Percentiles rank a stretch among this genome's conserved stretches.
phyloP scores from a whole-genome alignment of 92 coral and sea anemone species.

The Actinostola sp. region DNA sequence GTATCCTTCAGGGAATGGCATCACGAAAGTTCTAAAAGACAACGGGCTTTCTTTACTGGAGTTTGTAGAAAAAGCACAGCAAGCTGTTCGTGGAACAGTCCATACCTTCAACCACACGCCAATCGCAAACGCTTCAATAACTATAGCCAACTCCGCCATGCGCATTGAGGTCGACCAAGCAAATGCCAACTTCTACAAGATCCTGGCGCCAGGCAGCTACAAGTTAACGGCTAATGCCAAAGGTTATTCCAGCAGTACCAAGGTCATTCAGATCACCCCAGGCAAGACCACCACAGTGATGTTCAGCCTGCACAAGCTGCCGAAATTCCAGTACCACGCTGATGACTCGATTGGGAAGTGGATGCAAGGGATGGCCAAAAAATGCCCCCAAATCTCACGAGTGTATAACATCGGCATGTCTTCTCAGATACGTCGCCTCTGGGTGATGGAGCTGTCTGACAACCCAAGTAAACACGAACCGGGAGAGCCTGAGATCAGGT shows the following conservation, averaged over 20 bases:
- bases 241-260: slow-evolving; percentile 77
- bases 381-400: slow-evolving; percentile 72
- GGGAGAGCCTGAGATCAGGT: slow-evolving; percentile 96
- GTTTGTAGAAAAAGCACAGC: slow-evolving; percentile 74
- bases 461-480: slow-evolving; percentile 95
- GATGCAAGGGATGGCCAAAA: slow-evolving; percentile 54
- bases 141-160: slow-evolving; percentile 48
- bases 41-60: slow-evolving; percentile 76
- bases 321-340: slow-evolving; percentile 73
- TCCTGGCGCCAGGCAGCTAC: slow-evolving; percentile 85
- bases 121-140: slow-evolving; percentile 57
- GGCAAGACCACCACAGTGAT: slow-evolving; percentile 55
- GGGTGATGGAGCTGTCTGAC: slow-evolving; percentile 92
- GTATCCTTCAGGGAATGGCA: slow-evolving; percentile 59
- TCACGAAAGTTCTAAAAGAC: slow-evolving; percentile 59
- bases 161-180: slow-evolving; percentile 57
- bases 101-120: slow-evolving; percentile 65
- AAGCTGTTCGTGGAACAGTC: slow-evolving; percentile 77
- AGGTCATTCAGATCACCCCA: slow-evolving; percentile 64
- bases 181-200: slow-evolving; percentile 67
- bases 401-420: slow-evolving; percentile 88
- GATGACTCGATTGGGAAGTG: slow-evolving; percentile 61
- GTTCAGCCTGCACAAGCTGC: slow-evolving; percentile 70
- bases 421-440: slow-evolving; percentile 71
- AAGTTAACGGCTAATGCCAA: slow-evolving; percentile 81